Conservation (phyloP, 2,888 invertebrate species). For the Xestia c-nigrum region DNA sequence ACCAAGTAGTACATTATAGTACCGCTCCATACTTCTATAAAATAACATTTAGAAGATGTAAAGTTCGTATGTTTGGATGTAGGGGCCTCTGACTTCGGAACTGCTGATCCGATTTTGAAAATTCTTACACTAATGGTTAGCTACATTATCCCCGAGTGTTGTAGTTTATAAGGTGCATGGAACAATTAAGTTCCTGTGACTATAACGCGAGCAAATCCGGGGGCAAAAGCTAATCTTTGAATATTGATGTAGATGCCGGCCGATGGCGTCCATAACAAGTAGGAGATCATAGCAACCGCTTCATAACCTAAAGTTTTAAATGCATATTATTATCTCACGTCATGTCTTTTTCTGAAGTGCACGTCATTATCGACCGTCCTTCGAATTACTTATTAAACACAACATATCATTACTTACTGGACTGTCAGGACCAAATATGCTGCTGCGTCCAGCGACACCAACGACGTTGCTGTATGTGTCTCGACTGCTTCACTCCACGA, state of each 20-base stretch:
- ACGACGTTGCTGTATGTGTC: no score
- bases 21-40: background rate
- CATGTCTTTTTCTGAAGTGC: background rate
- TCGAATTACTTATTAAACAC: no score
- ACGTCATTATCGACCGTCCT: no score
- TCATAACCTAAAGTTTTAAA: background rate
- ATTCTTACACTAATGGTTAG: background rate
- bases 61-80: background rate
- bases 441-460: no score
- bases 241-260: background rate
- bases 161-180: no score
- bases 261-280: background rate
- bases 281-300: background rate
- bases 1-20: constrained; percentile 31
- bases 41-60: background rate
- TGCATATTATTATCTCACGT: constrained; percentile 1
- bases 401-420: no score
- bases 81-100: background rate
- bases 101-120: background rate
- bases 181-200: no score
- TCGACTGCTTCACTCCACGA: no score
- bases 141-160: background rate
- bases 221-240: background rate
- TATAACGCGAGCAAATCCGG: background rate
- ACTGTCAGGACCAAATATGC: no score